These are phyloP conservation scores for Cathartes aura DNA, from an alignment of 2,113 vertebrate species.

Conservation along the genomic window DNA sequence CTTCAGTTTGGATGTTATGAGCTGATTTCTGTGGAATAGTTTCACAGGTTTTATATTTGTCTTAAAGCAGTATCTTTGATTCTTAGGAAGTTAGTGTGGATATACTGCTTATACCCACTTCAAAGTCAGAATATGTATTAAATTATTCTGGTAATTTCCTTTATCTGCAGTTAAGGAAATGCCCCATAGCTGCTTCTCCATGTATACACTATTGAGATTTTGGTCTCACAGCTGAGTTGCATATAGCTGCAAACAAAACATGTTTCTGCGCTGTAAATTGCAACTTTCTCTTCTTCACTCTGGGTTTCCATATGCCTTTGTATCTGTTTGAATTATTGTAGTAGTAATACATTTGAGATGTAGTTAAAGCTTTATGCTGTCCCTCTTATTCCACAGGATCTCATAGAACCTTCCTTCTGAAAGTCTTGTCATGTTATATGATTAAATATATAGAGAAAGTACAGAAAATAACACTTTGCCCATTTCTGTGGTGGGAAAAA, in stretches of 20 bases:
- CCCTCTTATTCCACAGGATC: neutral
- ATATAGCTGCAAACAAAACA: neutral
- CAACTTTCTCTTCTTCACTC: neutral
- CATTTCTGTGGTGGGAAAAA: neutral
- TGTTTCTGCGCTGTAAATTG: neutral
- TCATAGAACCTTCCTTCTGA: neutral
- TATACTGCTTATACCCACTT: neutral
- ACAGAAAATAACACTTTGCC: neutral
- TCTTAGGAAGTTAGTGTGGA: neutral
- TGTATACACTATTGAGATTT: neutral
- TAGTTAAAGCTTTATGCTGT: neutral
- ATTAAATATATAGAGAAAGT: neutral
- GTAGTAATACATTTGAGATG: neutral
- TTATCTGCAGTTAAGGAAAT: neutral
- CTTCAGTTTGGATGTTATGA: neutral
- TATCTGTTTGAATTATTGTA: neutral
- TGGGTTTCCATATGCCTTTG: neutral
- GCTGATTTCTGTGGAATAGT: neutral
- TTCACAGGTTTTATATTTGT: neutral
- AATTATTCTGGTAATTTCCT: neutral
- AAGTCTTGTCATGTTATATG: neutral
- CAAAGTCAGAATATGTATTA: neutral
- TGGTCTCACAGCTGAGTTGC: neutral
- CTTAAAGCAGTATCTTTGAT: neutral
- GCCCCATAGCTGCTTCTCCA: neutral